Evolutionary conservation across 2,797 vertebrate species (phyloP).

Genomic region (Threskiornis aethiopicus): DNA sequence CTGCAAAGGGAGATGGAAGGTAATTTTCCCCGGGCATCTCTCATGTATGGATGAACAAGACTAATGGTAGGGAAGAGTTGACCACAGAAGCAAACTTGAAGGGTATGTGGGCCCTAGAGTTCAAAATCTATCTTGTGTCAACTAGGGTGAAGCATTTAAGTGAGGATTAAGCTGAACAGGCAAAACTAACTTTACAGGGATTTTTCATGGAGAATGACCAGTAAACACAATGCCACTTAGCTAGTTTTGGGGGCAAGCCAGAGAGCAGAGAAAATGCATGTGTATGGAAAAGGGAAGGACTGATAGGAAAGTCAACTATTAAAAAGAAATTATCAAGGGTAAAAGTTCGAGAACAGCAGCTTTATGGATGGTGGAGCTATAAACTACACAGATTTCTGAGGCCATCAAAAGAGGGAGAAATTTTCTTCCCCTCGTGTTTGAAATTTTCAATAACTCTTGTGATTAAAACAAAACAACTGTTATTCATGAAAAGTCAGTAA

Average conservation of each 20-base stretch:
- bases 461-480: not conserved
- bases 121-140: not conserved
- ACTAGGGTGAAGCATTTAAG: not conserved
- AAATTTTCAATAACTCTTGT: not conserved
- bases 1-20: not conserved
- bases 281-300: not conserved
- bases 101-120: not conserved
- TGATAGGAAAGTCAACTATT: not conserved
- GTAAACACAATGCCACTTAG: not conserved
- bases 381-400: not conserved
- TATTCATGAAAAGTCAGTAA: not conserved
- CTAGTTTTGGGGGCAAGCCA: not conserved
- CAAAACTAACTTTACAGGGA: not conserved
- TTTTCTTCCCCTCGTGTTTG: not conserved
- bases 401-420: not conserved
- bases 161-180: not conserved
- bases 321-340: not conserved
- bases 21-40: not conserved
- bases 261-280: not conserved
- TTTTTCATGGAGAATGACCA: not conserved
- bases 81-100: not conserved
- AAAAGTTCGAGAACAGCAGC: not conserved
- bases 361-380: not conserved
- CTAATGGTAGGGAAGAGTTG: not conserved
- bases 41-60: rapidly evolving